Base-by-base conservation (phyloP, 2,797 vertebrate species). In the Xerus rutilus region DNA sequence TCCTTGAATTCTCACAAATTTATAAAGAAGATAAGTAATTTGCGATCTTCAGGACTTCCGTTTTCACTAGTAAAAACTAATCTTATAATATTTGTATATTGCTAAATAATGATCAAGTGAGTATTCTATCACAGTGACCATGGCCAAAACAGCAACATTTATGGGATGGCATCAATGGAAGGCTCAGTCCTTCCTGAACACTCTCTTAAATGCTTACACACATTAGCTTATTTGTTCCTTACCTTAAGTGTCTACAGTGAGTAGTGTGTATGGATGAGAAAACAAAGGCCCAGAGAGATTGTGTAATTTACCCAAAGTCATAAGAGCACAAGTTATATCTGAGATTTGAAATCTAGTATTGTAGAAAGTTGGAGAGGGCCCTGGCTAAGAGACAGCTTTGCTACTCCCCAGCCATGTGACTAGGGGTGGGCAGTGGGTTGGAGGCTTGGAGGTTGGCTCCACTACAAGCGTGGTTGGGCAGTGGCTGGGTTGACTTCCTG, bases 341-440 rank as follows among this genome's bases (percentile, higher is more conserved):
- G 89, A 95, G 83, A 83, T 72, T 64, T 93, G 89, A 79, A 91
- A 9, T 78, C 35, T 65, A 25, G 89, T 82, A n/a, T 35, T 64
- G 0, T 57, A 59, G 92, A 89, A 93, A 76, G 25, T 21, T 82
- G 69, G 35, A 57, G 25, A 32, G 82, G 47, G 14, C 8, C 14
- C 2, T 43, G n/a, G 21, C 89, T 74, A 47, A 64, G 82, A 87
- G 52, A 30, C 49, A 47, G 62, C 57, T 81, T 23, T 69, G 72
- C 8, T 30, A 11, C 28, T 86, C 35, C 17, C 39, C 15, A 2
- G 12, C 78, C 5, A 0, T 0, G 1, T 52, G 69, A 25, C 78
- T 73, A 23, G 39, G 88, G 59, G 17, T 77, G 18, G 65, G 43
- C 25, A n/a, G 1, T 0, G 0, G 70, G 32, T 1, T 49, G 20